Conservation (phyloP, 2,797 vertebrate genomes). For the Ambastaia sidthimunki region DNA sequence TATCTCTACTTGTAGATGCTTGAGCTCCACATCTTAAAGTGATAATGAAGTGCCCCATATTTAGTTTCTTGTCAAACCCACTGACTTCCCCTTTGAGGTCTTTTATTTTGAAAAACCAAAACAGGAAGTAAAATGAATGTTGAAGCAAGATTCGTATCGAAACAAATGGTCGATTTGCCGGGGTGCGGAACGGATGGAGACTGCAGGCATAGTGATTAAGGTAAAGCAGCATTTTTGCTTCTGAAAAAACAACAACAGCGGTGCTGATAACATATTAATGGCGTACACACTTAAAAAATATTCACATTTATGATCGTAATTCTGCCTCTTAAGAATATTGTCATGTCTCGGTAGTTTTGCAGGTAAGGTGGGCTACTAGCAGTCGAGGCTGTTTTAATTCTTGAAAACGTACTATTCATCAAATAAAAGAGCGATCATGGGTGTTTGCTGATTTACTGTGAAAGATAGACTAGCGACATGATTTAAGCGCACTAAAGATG, state of each 20-base stretch:
- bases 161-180: slow-evolving; percentile 39
- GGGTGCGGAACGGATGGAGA: slow-evolving; percentile 47
- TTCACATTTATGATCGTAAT: neutral
- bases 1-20: neutral
- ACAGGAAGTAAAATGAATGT: neutral
- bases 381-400: neutral
- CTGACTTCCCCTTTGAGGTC: neutral
- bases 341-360: neutral
- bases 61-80: neutral
- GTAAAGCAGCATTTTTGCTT: slow-evolving; percentile 7
- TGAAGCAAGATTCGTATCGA: slow-evolving; percentile 10
- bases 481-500: neutral
- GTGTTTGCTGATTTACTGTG: neutral
- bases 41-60: neutral
- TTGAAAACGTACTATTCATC: neutral
- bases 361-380: neutral
- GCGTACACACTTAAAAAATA: neutral
- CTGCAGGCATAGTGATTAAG: slow-evolving; percentile 14
- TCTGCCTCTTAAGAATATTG: neutral
- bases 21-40: neutral
- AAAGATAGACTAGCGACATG: neutral
- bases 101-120: slow-evolving; percentile 11
- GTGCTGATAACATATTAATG: neutral
- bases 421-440: too few relatives aligned
- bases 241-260: neutral